A percentile compares a stretch with the other conserved stretches of the same genome.
Conservation (phyloP, 2,888 invertebrate species). For the Dicranocentrus wangi region DNA sequence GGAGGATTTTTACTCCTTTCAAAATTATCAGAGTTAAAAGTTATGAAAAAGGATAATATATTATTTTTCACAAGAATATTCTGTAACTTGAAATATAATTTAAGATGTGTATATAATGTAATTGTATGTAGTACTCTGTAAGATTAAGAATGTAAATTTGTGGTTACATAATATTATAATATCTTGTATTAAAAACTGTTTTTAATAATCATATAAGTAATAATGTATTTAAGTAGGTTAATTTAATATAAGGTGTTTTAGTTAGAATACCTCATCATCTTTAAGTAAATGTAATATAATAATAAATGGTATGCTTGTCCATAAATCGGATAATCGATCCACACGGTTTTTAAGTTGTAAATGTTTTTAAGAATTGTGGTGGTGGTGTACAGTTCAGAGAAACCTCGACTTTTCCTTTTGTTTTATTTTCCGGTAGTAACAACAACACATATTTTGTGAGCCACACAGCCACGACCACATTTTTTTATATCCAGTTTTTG, state of each 20-base stretch:
- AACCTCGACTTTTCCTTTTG: too few species aligned
- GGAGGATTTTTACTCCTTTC: conserved; percentile 2
- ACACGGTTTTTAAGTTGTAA: too few species aligned
- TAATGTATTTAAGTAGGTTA: background rate
- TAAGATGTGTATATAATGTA: conserved; percentile 28
- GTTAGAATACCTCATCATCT: too few species aligned
- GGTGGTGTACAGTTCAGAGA: too few species aligned
- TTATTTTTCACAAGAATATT: conserved; percentile 48
- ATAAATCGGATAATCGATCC: background rate
- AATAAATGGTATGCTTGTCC: conserved; percentile 14
- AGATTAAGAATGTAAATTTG: conserved; percentile 41
- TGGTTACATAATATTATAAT: conserved; percentile 13
- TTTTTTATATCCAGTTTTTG: too few species aligned
- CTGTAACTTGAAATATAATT: conserved; percentile 40
- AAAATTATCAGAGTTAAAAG: conserved; percentile 32
- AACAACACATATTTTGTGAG: too few species aligned
- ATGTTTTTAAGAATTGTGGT: too few species aligned
- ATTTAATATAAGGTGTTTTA: background rate
- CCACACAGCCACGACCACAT: too few species aligned
- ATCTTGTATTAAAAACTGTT: conserved; percentile 19
- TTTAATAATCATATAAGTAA: conserved; percentile 33
- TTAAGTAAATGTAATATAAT: conserved; percentile 5
- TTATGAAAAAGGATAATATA: conserved; percentile 35
- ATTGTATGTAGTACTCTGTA: conserved; percentile 17
- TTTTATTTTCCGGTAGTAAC: too few species aligned